Conservation (phyloP, 2,888 invertebrate genomes). For the Podabrus alpinus region DNA sequence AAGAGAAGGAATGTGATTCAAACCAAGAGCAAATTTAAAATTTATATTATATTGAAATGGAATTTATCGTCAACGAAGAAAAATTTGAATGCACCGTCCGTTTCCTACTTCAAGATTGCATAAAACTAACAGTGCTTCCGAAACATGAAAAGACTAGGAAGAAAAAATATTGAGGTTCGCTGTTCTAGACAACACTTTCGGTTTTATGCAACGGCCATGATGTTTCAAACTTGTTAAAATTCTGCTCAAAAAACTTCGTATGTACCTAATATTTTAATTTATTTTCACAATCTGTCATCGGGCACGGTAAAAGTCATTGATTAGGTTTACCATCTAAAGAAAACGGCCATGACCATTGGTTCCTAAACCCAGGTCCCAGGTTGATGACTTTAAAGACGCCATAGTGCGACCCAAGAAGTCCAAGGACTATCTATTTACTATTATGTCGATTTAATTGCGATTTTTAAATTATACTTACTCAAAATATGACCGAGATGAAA, state of each 20-base stretch:
- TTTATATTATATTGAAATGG: neutral
- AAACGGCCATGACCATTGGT: conserved; percentile 15
- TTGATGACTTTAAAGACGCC: neutral
- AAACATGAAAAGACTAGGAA: neutral
- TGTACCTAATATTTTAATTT: neutral
- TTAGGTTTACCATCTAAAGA: conserved; percentile 19
- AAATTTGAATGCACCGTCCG: neutral
- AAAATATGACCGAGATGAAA: neutral
- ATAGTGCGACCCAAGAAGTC: neutral
- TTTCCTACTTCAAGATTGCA: neutral
- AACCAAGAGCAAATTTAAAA: neutral
- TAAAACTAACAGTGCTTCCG: neutral
- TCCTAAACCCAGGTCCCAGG: neutral
- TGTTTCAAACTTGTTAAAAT: neutral
- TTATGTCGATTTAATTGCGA: neutral
- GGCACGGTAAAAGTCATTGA: neutral
- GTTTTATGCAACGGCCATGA: neutral
- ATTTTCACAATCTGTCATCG: neutral
- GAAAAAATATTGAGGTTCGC: neutral
- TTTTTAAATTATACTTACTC: neutral
- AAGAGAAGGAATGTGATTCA: neutral
- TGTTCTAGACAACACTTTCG: neutral
- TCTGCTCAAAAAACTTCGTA: neutral
- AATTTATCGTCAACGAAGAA: neutral
- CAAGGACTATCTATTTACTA: neutral